These are phyloP conservation scores for Nettapus auritus DNA, from an alignment of 2,113 vertebrate species.

Conservation along the genomic window DNA sequence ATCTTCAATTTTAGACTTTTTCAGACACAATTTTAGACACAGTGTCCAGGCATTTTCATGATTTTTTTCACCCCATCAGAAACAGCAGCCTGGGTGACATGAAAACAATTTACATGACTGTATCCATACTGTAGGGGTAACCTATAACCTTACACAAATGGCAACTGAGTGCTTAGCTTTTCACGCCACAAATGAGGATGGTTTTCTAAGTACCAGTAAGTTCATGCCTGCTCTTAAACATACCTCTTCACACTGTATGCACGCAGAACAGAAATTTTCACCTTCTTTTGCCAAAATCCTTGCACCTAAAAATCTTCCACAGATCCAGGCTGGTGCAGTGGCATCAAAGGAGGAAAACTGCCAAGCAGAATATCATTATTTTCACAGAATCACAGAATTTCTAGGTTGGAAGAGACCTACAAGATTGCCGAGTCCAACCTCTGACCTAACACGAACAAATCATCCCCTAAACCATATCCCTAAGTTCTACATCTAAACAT, in stretches of 20 bases:
- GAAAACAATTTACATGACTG: not conserved
- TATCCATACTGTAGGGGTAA: not conserved
- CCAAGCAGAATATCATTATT: not conserved
- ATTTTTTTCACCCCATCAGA: not conserved
- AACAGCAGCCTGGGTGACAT: not conserved
- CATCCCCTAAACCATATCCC: too few species aligned
- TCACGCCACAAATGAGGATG: not conserved
- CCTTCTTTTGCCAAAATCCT: not conserved
- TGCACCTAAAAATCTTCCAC: not conserved
- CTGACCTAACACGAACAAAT: too few species aligned
- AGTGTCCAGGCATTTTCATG: not conserved
- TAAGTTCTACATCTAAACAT: too few species aligned
- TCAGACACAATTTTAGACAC: not conserved
- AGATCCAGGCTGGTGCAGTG: not conserved
- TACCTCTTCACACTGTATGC: fast-evolving
- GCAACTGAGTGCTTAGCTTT: not conserved
- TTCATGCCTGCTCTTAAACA: not conserved
- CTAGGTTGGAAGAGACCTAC: too few species aligned
- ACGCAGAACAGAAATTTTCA: not conserved
- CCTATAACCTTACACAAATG: not conserved
- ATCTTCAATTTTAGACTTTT: not conserved
- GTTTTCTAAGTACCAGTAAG: not conserved
- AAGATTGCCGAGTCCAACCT: too few species aligned
- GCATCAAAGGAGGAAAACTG: not conserved
- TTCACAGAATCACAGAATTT: too few species aligned